Evolutionary conservation across 2,797 vertebrate species (phyloP).

Genomic region (Coregonus ussuriensis): DNA sequence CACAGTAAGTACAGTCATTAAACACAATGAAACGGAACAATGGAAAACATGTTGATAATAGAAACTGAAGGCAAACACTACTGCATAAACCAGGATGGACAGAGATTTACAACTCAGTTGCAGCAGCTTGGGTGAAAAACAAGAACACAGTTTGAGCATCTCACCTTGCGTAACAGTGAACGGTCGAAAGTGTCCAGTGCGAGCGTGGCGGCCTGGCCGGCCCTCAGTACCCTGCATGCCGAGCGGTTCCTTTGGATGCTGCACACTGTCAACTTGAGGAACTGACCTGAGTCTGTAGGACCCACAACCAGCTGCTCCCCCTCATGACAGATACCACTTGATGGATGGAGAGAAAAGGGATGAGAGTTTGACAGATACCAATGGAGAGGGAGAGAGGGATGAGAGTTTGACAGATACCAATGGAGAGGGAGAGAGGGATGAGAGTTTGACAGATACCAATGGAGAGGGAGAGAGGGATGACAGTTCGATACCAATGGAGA

Average conservation of each 20-base stretch:
- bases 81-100: neutral
- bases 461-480: too few species aligned
- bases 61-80: neutral
- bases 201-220: conserved; percentile 94
- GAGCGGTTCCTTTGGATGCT: conserved; percentile 98
- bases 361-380: neutral
- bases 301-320: conserved; percentile 94
- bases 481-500: too few species aligned
- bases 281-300: conserved; percentile 89
- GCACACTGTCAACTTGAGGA: conserved; percentile 87
- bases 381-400: neutral
- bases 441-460: neutral
- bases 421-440: neutral
- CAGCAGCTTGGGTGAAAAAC: neutral
- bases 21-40: neutral
- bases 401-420: neutral
- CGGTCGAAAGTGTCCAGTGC: conserved; percentile 92
- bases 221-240: conserved; percentile 89
- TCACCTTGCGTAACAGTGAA: conserved; percentile 91
- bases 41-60: neutral
- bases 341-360: conserved; percentile 11
- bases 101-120: neutral
- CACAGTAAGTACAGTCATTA: neutral
- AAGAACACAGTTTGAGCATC: conserved; percentile 19
- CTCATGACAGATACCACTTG: conserved; percentile 95